phyloP scores from a whole-genome alignment of 1,140 invertebrate species.

The Galleria mellonella region DNA sequence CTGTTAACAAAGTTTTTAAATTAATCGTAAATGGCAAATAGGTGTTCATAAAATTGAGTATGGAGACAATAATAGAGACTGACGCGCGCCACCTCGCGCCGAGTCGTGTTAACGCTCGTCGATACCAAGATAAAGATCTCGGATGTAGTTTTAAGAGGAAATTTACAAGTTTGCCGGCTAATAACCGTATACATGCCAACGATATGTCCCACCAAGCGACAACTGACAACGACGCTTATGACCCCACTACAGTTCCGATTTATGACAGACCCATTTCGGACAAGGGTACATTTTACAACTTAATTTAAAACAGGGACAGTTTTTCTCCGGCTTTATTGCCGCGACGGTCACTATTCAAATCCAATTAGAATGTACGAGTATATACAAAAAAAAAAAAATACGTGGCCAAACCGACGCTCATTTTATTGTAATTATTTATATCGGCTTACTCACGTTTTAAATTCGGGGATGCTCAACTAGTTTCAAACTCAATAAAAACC shows the following conservation, averaged over 20 bases:
- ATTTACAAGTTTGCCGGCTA: constrained; percentile 58
- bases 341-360: not conserved
- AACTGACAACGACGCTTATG: constrained; percentile 40
- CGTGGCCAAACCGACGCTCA: too few relatives aligned
- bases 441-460: too few relatives aligned
- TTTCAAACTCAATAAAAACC: too few relatives aligned
- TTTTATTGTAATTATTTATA: too few relatives aligned
- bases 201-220: constrained; percentile 30
- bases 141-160: constrained; percentile 48
- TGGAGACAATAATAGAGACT: constrained; percentile 43
- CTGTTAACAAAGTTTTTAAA: constrained; percentile 55
- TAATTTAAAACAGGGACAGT: constrained; percentile 44
- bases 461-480: too few relatives aligned
- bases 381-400: too few relatives aligned
- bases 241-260: constrained; percentile 53
- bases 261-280: constrained; percentile 45
- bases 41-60: constrained; percentile 42
- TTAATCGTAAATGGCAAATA: constrained; percentile 54
- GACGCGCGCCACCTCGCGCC: constrained; percentile 21
- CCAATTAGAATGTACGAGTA: not conserved
- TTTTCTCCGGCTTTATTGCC: constrained; percentile 14
- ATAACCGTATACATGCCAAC: constrained; percentile 59
- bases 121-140: constrained; percentile 47
- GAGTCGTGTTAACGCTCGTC: constrained; percentile 30
- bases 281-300: constrained; percentile 56